Conservation (phyloP, 2,888 invertebrate genomes). For the Epicampocera succincta region DNA sequence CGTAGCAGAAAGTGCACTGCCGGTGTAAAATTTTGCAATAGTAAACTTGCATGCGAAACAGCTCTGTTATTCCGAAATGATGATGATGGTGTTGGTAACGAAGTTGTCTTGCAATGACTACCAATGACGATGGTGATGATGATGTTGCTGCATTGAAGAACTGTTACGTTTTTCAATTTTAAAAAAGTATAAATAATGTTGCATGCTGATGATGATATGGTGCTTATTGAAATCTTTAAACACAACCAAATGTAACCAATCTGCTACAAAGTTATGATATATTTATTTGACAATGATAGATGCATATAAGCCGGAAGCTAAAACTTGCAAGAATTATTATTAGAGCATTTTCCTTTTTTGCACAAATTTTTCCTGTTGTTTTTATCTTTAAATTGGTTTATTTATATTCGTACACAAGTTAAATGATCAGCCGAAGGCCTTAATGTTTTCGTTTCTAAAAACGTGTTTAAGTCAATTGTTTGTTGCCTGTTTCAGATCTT, state of each 20-base stretch:
- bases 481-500: constrained; percentile 5
- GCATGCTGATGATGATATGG: constrained; percentile 62
- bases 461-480: constrained; percentile 32
- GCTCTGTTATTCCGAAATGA: constrained; percentile 6
- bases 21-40: constrained; percentile 34
- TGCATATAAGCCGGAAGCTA: constrained; percentile 67
- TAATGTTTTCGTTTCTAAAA: constrained; percentile 26
- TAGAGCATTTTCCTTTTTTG: constrained; percentile 18
- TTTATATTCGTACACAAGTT: constrained; percentile 8
- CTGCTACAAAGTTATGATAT: constrained; percentile 62
- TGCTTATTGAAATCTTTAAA: constrained; percentile 60
- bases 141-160: constrained; percentile 27
- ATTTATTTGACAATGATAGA: constrained; percentile 69
- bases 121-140: constrained; percentile 10
- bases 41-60: constrained; percentile 21
- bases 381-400: constrained; percentile 44
- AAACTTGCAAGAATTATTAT: constrained; percentile 47
- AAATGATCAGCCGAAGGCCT: constrained; percentile 45
- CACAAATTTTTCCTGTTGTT: constrained; percentile 9
- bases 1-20: background rate
- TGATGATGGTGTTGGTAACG: constrained; percentile 9
- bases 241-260: constrained; percentile 35
- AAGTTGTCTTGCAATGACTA: background rate
- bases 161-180: constrained; percentile 62
- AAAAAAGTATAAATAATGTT: constrained; percentile 65